Evolutionary conservation across 2,797 vertebrate species (phyloP).

Genomic region (Chaunax sp.): DNA sequence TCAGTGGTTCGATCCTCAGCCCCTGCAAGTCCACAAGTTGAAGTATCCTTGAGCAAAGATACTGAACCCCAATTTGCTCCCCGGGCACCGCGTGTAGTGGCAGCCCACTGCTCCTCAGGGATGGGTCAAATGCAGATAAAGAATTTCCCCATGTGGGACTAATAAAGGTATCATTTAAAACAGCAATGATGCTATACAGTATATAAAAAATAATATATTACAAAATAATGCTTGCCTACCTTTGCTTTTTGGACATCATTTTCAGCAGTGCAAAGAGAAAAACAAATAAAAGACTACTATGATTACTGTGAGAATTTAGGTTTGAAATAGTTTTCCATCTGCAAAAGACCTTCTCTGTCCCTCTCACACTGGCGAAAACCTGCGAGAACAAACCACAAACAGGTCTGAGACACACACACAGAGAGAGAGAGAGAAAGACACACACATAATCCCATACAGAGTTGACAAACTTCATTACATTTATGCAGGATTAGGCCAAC

Average conservation of each 20-base stretch:
- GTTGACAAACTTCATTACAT: constrained; percentile 72
- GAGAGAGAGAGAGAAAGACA: constrained; percentile 21
- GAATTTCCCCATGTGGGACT: too few relatives aligned
- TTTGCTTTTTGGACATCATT: constrained; percentile 68
- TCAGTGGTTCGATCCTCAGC: too few relatives aligned
- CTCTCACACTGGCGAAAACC: constrained; percentile 10
- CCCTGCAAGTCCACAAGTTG: too few relatives aligned
- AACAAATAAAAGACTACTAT: not conserved
- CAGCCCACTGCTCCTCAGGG: too few relatives aligned
- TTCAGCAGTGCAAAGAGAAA: constrained; percentile 8
- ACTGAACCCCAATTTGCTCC: too few relatives aligned
- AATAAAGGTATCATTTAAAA: too few relatives aligned
- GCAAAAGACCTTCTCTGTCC: constrained; percentile 9
- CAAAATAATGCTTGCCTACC: constrained; percentile 54
- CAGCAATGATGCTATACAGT: too few relatives aligned
- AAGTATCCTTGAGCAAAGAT: too few relatives aligned
- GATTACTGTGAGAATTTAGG: not conserved
- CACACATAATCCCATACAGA: constrained; percentile 54
- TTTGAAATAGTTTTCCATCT: constrained; percentile 5
- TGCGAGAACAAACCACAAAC: constrained; percentile 31
- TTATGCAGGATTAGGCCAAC: constrained; percentile 68
- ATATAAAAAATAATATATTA: too few relatives aligned
- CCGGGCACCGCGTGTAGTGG: too few relatives aligned
- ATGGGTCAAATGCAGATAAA: too few relatives aligned
- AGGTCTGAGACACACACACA: constrained; percentile 18